Conservation (phyloP, 2,888 invertebrate species). For the Drosophila nr. perissopoda region DNA sequence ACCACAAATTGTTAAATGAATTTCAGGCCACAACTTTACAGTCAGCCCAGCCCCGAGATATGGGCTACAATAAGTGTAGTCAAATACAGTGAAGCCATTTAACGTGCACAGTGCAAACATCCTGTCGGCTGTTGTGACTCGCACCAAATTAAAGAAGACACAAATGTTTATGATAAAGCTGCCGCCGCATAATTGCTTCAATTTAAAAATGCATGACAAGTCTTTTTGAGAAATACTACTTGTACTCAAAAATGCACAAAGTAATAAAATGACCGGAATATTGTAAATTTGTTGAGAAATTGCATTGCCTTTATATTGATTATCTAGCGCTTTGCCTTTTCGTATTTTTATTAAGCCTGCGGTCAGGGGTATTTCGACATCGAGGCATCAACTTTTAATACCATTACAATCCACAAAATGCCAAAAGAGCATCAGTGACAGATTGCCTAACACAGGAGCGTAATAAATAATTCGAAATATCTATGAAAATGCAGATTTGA, state of each 20-base stretch:
- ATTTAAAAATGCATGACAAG: constrained; percentile 75
- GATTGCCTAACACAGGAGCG: constrained; percentile 32
- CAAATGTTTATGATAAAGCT: constrained; percentile 37
- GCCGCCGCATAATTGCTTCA: constrained; percentile 61
- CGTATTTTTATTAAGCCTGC: constrained; percentile 68
- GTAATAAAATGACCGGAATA: constrained; percentile 61
- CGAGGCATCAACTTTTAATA: constrained; percentile 74
- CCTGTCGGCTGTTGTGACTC: constrained; percentile 4
- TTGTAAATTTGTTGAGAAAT: constrained; percentile 29
- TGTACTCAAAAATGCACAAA: constrained; percentile 67
- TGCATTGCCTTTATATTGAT: constrained; percentile 30
- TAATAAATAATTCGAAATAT: constrained; percentile 71
- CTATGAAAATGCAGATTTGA: constrained; percentile 38
- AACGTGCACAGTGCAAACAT: constrained; percentile 16
- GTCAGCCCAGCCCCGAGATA: not conserved
- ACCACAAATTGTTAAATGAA: constrained; percentile 64
- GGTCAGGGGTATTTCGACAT: constrained; percentile 39
- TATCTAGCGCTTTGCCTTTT: constrained; percentile 47
- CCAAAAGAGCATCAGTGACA: constrained; percentile 58
- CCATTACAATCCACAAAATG: constrained; percentile 70
- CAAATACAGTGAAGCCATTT: constrained; percentile 28
- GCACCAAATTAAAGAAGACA: constrained; percentile 65
- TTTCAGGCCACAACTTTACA: constrained; percentile 37
- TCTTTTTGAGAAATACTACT: constrained; percentile 37
- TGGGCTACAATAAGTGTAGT: constrained; percentile 13